phyloP scores from a whole-genome alignment of 2,797 vertebrate genomes.

The Mormyrops attenuatus region DNA sequence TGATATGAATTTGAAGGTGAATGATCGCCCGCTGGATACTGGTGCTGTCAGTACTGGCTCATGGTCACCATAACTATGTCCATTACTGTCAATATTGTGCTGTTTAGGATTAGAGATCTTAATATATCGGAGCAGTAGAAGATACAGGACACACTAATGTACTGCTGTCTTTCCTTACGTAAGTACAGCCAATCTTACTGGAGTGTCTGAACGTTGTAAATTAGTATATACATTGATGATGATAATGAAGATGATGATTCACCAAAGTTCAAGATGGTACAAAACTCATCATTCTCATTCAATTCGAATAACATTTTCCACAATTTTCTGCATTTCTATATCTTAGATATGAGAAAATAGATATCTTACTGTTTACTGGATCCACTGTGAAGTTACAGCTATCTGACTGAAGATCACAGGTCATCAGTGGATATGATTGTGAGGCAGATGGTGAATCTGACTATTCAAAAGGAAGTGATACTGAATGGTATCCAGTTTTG shows the following conservation, averaged over 20 bases:
- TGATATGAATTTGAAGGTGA: background rate
- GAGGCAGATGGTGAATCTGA: background rate
- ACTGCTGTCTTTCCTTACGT: background rate
- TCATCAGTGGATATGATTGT: background rate
- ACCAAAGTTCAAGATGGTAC: background rate
- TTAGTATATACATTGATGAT: background rate
- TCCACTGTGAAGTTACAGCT: background rate
- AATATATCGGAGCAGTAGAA: background rate
- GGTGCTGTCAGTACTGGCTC: background rate
- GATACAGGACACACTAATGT: background rate
- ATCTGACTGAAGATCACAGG: background rate
- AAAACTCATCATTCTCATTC: background rate
- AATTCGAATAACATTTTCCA: background rate
- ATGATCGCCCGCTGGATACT: background rate
- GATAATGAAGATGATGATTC: background rate
- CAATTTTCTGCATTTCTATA: background rate
- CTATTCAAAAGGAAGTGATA: background rate
- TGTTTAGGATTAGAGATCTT: background rate
- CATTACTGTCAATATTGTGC: background rate
- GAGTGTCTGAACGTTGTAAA: background rate
- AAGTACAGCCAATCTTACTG: background rate
- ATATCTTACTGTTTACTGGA: background rate
- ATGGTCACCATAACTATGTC: background rate
- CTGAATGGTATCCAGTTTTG: background rate
- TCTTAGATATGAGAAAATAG: background rate